Percentiles rank a stretch among this genome's conserved stretches.
phyloP scores from a whole-genome alignment of 2,113 vertebrate genomes.

The Furnarius figulus region DNA sequence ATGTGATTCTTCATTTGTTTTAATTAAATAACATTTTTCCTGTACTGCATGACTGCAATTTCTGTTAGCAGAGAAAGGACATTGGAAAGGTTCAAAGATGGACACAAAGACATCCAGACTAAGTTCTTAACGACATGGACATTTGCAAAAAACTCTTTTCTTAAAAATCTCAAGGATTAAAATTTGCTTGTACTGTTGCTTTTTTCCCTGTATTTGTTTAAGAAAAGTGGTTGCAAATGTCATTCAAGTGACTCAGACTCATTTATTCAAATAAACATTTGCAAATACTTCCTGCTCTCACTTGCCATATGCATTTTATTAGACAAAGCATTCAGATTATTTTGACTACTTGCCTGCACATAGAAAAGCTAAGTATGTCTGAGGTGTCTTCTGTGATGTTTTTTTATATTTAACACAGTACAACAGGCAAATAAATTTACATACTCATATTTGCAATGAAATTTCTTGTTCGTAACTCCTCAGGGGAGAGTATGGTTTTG shows the following conservation, averaged over 20 bases:
- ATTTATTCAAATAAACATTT: slow-evolving; percentile 10
- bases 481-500: not conserved
- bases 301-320: not conserved
- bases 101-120: not conserved
- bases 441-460: not conserved
- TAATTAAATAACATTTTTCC: not conserved
- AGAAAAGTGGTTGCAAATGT: not conserved
- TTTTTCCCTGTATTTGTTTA: not conserved
- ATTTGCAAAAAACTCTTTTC: not conserved
- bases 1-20: not conserved
- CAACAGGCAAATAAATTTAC: not conserved
- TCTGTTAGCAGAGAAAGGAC: not conserved
- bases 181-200: not conserved
- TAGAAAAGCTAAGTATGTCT: not conserved
- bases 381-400: not conserved
- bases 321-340: not conserved
- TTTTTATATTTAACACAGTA: not conserved
- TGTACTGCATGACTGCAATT: not conserved
- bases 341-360: not conserved
- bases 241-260: not conserved
- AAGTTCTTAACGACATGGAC: not conserved
- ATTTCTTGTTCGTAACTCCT: not conserved
- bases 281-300: not conserved
- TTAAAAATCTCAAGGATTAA: not conserved
- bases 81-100: not conserved